Evolutionary conservation across 2,113 vertebrate genomes (phyloP), one percentile per base, ranked within the genome.

Genomic region (Bubalus kerabau): DNA sequence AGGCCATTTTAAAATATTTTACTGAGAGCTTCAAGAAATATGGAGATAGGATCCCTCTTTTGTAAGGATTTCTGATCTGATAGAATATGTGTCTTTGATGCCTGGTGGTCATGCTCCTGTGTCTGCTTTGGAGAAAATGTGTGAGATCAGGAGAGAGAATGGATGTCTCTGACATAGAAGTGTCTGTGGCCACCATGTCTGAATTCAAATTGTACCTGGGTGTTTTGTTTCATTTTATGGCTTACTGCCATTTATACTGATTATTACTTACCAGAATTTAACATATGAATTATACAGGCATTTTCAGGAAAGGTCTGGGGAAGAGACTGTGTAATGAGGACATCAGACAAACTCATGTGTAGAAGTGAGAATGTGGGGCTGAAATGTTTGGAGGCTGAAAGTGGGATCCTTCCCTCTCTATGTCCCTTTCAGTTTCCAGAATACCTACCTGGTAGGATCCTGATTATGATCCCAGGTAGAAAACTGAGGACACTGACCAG

Each of bases 111-210:
- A n/a, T 60, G 26, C 30, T 28, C 32, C 1, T 1, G 1, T 28
- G 21, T 46, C 36, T 80, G 23, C 12, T 78, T 14, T 46, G 74
- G 26, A 28, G 46, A 54, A 43, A 76, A 9, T 2, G 3, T 17
- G 6, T n/a, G n/a, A 12, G 52, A 19, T 7, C 30, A 21, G 5
- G 74, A n/a, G 59, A 28, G n/a, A 59, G n/a, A 46, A 19, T 36
- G 13, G 8, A 10, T 10, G 12, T 7, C 12, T 32, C 1, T 9
- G 17, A 15, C 9, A 11, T 14, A 9, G 8, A 43, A 78, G 26
- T 3, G 8, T 14, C 36, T 36, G 3, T 76, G 12, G 21, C 36
- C 17, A 54, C 6, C 1, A 16, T 50, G 62, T 48, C 30, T 90
- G 17, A 64, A 30, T 46, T 64, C 17, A 93, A 24, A 56, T 4